Evolutionary conservation across 2,888 invertebrate species (phyloP), one percentile per base, ranked within the genome.

Genomic region (Lordiphosa andalusiaca): DNA sequence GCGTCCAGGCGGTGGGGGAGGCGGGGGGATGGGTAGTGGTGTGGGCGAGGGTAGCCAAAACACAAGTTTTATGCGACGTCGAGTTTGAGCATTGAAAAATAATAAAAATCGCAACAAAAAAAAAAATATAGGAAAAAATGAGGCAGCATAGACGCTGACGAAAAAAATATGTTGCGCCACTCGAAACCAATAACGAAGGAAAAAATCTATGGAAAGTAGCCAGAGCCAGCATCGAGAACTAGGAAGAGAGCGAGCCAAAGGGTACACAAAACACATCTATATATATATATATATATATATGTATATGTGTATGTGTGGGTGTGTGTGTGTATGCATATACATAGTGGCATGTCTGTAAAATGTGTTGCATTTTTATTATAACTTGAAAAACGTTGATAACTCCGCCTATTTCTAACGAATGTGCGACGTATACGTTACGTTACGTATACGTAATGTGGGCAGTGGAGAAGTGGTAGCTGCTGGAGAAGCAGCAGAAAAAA

Each of bases 321-420:
- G 59, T 46, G 33, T 58, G 47, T 54, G 30, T 56, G 42, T 50
- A 38, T 49, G 40, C 46, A 54, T 54, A 60, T 57, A 64, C 62
- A 66, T 58, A 62, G 60, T 64, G 64, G 68, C 69, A 73, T 77
- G 74, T 85, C 74, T 84, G 77, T 78, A 84, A 80, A 80, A 80
- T 87, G 84, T 84, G 86, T 80, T 87, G 86, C 86, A 86, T 86
- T 87, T 87, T 87, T 87, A 87, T 87, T 86, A 86, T 85, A 87
- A 86, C 87, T 87, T 86, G 85, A 86, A 86, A 52, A 86, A 85
- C 86, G 86, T 86, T 84, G 87, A 87, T 87, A 87, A 86, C 87
- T 87, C 87, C 87, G 87, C 87, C 87, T 87, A 87, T 86, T 86
- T 84, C 85, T 82, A 86, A 71, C 80, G 84, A 77, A 86, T 78